Conservation (phyloP, 2,797 vertebrate species). For the Karalla daura region DNA sequence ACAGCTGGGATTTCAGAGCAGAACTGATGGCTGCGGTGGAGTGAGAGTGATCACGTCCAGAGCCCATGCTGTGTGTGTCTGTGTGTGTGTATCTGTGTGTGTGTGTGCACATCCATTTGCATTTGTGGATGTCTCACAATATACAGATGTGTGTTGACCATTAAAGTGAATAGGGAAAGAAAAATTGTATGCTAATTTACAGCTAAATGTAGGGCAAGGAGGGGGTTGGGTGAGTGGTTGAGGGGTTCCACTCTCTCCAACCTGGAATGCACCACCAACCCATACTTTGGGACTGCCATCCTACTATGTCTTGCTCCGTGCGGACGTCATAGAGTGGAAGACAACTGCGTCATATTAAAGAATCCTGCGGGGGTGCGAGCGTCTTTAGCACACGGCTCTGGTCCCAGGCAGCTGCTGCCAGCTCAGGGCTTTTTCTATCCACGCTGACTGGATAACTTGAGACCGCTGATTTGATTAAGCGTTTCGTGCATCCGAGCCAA, state of each 20-base stretch:
- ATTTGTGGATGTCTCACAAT: conserved; percentile 46
- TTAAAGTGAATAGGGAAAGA: conserved; percentile 54
- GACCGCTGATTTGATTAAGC: conserved; percentile 41
- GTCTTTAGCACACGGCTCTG: neutral
- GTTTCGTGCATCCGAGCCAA: conserved; percentile 20
- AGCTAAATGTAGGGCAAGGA: conserved; percentile 53
- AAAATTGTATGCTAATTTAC: conserved; percentile 23
- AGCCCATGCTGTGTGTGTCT: conserved; percentile 20
- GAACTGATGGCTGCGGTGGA: conserved; percentile 52
- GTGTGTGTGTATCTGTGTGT: no score
- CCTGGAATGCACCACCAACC: conserved; percentile 49
- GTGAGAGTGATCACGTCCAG: conserved; percentile 49
- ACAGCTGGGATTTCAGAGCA: conserved; percentile 60
- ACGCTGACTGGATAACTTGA: conserved; percentile 23
- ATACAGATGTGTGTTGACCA: conserved; percentile 65
- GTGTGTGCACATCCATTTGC: conserved; percentile 28
- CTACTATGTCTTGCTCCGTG: conserved; percentile 5
- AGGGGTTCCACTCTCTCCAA: conserved; percentile 47
- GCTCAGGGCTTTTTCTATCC: conserved; percentile 15
- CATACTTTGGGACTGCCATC: conserved; percentile 12
- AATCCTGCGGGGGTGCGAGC: neutral
- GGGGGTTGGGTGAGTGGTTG: conserved; percentile 37
- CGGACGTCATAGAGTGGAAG: neutral
- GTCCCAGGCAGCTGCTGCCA: conserved; percentile 10
- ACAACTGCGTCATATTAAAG: conserved; percentile 18